phyloP scores from a whole-genome alignment of 2,888 invertebrate species.

The Amiota communis region DNA sequence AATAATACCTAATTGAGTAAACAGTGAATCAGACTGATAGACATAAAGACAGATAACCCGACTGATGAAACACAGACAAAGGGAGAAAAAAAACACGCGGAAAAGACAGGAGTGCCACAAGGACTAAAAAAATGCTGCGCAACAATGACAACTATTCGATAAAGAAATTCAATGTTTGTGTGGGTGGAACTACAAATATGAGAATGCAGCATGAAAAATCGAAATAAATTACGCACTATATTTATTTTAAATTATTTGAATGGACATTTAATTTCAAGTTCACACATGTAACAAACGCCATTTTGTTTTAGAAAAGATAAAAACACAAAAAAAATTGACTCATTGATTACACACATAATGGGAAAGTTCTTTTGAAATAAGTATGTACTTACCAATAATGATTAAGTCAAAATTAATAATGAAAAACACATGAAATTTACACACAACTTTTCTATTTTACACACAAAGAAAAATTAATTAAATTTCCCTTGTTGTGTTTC shows the following conservation, averaged over 20 bases:
- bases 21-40: constrained; percentile 31
- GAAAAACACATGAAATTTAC: no score
- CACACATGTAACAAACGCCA: neutral
- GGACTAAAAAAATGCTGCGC: no score
- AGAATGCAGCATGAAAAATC: constrained; percentile 51
- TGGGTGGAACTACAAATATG: neutral
- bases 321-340: no score
- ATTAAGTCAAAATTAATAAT: no score
- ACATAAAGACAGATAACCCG: constrained; percentile 4
- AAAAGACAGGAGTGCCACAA: neutral
- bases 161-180: neutral
- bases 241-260: neutral
- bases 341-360: neutral
- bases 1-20: constrained; percentile 62
- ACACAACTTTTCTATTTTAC: neutral
- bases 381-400: neutral
- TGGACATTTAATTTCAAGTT: neutral
- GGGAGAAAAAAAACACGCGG: no score
- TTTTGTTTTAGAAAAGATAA: neutral
- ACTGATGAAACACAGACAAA: constrained; percentile 2
- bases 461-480: constrained; percentile 1
- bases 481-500: neutral
- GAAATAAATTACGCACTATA: constrained; percentile 36
- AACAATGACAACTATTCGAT: neutral
- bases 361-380: neutral